Conservation (phyloP, 1,140 invertebrate species). For the Drosophila chauvacae region DNA sequence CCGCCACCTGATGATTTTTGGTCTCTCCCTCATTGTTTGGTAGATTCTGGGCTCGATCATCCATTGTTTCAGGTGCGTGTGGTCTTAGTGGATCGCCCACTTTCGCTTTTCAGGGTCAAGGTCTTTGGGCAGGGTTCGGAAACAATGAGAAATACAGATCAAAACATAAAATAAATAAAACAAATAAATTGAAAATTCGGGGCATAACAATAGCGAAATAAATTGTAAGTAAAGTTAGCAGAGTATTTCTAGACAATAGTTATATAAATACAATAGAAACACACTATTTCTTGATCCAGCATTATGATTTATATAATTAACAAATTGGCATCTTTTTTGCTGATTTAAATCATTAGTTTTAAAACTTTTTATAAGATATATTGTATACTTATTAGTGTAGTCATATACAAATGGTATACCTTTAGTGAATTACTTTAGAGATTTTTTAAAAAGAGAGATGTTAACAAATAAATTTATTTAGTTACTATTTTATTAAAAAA, state of each 20-base stretch:
- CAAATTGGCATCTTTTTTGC: not conserved
- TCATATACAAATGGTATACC: no score
- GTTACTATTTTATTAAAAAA: not conserved
- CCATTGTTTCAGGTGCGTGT: conserved; percentile 50
- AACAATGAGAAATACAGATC: conserved; percentile 2
- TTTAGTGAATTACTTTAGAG: no score
- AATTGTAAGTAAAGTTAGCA: not conserved
- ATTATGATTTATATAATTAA: not conserved
- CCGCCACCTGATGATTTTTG: conserved; percentile 51
- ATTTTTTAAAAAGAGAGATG: not conserved
- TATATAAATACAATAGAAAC: not conserved
- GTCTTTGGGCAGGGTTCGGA: conserved; percentile 2
- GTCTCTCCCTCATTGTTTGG: conserved; percentile 12
- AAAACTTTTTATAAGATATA: not conserved
- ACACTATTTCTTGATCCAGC: not conserved
- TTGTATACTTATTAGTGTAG: not conserved
- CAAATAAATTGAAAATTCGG: not conserved
- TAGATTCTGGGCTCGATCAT: conserved; percentile 7
- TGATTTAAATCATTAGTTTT: not conserved
- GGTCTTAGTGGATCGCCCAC: conserved; percentile 47
- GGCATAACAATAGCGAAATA: not conserved
- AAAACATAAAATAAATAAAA: not conserved
- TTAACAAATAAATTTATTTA: not conserved
- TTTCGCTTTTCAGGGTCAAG: conserved; percentile 67
- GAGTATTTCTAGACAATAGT: not conserved